Evolutionary conservation across 1,140 invertebrate genomes (phyloP).

Genomic region (Sarcophaga peregrina): DNA sequence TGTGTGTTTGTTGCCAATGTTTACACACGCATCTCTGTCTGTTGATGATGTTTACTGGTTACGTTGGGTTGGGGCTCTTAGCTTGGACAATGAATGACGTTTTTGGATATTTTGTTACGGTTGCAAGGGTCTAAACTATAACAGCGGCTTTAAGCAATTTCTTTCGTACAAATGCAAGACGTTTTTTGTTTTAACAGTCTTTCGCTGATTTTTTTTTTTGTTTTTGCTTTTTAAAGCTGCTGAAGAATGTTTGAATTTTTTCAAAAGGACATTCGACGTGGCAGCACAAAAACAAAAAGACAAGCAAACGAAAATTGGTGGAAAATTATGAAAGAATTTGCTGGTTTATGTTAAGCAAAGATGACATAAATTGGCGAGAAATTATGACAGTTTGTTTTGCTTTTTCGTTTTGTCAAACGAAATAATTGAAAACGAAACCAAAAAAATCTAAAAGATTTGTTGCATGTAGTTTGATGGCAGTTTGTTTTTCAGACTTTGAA

Average conservation of each 20-base stretch:
- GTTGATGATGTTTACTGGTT: constrained; percentile 37
- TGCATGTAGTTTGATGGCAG: no score
- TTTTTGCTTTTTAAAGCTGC: not conserved
- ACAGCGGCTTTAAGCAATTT: not conserved
- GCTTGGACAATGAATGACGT: constrained; percentile 11
- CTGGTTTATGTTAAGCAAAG: constrained; percentile 16
- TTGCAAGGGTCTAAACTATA: not conserved
- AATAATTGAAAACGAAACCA: constrained; percentile 21
- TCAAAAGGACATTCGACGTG: no score
- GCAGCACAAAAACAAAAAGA: not conserved
- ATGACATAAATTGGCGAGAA: constrained; percentile 32
- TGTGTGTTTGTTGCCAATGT: constrained; percentile 19
- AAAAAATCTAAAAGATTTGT: constrained; percentile 13
- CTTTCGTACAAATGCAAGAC: constrained; percentile 4
- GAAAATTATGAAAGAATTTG: not conserved
- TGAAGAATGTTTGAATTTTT: not conserved
- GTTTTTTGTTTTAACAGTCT: no score
- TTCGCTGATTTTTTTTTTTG: constrained; percentile 25
- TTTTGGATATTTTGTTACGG: constrained; percentile 34
- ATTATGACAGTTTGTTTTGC: constrained; percentile 32
- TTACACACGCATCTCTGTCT: constrained; percentile 29
- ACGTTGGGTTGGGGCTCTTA: constrained; percentile 33
- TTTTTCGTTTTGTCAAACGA: constrained; percentile 9
- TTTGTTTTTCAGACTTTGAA: no score
- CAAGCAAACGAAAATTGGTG: not conserved